These are phyloP conservation scores for Lasioglossum lativentre DNA, from an alignment of 2,888 invertebrate genomes.

Conservation along the genomic window DNA sequence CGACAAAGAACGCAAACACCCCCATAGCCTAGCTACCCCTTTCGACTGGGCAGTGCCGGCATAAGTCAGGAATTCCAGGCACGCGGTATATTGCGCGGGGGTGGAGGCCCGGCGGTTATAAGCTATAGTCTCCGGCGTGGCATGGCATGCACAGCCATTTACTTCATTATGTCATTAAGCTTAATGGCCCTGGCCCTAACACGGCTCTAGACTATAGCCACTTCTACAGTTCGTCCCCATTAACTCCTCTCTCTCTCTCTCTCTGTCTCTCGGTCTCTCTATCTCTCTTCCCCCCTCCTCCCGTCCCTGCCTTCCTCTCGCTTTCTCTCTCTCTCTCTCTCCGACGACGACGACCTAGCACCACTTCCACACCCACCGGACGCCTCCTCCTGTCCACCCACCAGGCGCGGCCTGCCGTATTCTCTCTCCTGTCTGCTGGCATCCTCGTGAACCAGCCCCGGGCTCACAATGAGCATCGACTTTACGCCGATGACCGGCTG, in stretches of 20 bases:
- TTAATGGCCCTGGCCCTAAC: constrained; percentile 84
- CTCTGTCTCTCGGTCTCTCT: constrained; percentile 45
- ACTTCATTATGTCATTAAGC: constrained; percentile 85
- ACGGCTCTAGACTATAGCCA: constrained; percentile 82
- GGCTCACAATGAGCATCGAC: constrained; percentile 78
- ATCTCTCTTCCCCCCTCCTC: constrained; percentile 13
- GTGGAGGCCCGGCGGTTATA: constrained; percentile 81
- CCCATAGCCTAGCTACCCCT: constrained; percentile 68
- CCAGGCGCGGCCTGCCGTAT: constrained; percentile 38
- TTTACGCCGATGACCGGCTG: constrained; percentile 77
- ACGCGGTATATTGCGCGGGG: constrained; percentile 83
- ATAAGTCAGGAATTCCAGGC: constrained; percentile 84
- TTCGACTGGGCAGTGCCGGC: constrained; percentile 78
- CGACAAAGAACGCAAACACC: constrained; percentile 21
- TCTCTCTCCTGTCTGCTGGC: constrained; percentile 47
- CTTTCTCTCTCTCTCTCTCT: constrained; percentile 17
- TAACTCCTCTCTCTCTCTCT: constrained; percentile 75
- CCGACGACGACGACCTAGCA: constrained; percentile 48
- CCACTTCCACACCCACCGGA: constrained; percentile 43
- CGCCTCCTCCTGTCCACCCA: constrained; percentile 67
- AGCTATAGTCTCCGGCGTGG: constrained; percentile 82
- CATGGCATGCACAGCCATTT: constrained; percentile 84
- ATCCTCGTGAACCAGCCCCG: constrained; percentile 53
- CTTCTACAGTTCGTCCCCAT: constrained; percentile 82
- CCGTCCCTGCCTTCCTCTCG: constrained; percentile 32